A percentile compares a stretch with the other conserved stretches of the same genome.
These are phyloP conservation scores for Pseudomyrmex concolor DNA, from an alignment of 1,140 invertebrate genomes.

Conservation along the genomic window DNA sequence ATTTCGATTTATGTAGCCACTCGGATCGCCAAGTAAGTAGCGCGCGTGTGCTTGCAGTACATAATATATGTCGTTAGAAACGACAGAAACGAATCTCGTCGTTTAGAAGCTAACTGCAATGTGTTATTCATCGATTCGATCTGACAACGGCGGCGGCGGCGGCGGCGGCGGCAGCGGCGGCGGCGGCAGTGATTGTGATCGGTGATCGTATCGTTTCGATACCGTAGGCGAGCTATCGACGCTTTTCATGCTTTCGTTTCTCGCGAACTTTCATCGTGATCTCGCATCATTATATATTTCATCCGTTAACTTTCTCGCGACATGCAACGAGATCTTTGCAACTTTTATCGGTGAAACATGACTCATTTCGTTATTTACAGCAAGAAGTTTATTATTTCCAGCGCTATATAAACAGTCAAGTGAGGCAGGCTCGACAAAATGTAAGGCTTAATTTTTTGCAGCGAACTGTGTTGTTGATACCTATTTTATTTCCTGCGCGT, in stretches of 20 bases:
- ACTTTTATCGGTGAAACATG: background rate
- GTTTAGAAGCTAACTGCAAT: slow-evolving; percentile 9
- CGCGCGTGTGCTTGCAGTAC: too few relatives aligned
- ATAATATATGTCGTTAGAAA: slow-evolving; percentile 5
- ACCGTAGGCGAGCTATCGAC: background rate
- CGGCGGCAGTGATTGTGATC: slow-evolving; percentile 35
- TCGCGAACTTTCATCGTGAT: slow-evolving; percentile 3
- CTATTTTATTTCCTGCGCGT: background rate
- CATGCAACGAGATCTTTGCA: background rate
- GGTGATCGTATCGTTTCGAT: slow-evolving; percentile 13
- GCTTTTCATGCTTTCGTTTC: slow-evolving; percentile 11
- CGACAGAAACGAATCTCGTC: slow-evolving; percentile 39
- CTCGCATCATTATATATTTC: background rate
- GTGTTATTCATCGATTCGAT: slow-evolving; percentile 48
- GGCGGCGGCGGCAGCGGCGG: too few relatives aligned
- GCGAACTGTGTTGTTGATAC: too few relatives aligned
- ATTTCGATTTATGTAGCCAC: background rate
- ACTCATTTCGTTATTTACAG: background rate
- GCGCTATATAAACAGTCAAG: background rate
- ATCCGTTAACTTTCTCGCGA: background rate
- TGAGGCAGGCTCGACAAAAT: background rate
- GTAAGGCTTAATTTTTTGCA: too few relatives aligned
- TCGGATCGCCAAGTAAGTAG: too few relatives aligned
- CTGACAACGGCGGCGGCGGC: background rate
- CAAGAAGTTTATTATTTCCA: background rate